These are phyloP conservation scores for Listronotus oregonensis DNA, from an alignment of 1,140 invertebrate species.

Conservation along the genomic window DNA sequence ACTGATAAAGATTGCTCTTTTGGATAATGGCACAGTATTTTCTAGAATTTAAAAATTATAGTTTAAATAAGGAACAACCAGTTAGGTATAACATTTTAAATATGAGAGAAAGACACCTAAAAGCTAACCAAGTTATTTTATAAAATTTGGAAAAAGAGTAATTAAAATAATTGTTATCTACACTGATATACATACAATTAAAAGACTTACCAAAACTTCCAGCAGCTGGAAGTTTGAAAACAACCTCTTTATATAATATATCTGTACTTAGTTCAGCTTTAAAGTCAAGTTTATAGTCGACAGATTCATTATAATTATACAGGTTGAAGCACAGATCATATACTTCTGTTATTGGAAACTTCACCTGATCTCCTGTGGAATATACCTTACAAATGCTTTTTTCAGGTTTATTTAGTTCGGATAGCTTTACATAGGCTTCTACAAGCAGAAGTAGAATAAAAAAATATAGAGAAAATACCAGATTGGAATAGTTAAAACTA, in stretches of 20 bases:
- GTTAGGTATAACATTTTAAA: too few species aligned
- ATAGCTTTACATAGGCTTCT: slow-evolving; percentile 23
- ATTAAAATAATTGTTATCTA: too few species aligned
- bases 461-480: too few species aligned
- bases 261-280: slow-evolving; percentile 22
- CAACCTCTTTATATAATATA: slow-evolving; percentile 22
- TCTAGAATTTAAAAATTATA: slow-evolving; percentile 18
- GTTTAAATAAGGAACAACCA: too few species aligned
- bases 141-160: too few species aligned
- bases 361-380: not conserved
- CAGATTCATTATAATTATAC: slow-evolving; percentile 5
- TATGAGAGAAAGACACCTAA: too few species aligned
- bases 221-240: slow-evolving; percentile 5
- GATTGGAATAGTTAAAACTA: too few species aligned
- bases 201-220: slow-evolving; percentile 15
- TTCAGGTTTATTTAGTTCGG: slow-evolving; percentile 7
- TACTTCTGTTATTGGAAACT: slow-evolving; percentile 9
- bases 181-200: too few species aligned
- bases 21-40: slow-evolving; percentile 3
- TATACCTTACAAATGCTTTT: slow-evolving; percentile 22
- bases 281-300: slow-evolving; percentile 17
- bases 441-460: not conserved
- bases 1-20: slow-evolving; percentile 14
- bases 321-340: slow-evolving; percentile 23
- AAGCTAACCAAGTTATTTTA: too few species aligned